Evolutionary conservation across 2,888 invertebrate genomes (phyloP), one percentile per base, ranked within the genome.

Genomic region (Philaethria dido): DNA sequence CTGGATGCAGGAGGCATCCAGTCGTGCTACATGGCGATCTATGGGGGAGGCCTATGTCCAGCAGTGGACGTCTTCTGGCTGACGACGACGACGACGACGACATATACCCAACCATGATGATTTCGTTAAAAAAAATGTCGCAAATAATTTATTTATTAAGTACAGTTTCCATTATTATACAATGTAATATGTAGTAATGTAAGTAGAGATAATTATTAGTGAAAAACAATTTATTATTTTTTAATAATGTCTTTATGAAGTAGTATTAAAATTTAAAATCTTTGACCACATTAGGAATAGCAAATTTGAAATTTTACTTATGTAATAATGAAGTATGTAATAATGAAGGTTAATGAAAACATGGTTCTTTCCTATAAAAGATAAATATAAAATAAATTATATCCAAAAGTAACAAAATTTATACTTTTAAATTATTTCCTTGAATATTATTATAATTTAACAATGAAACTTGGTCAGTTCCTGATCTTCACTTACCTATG

Each of bases 221-320:
- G 11, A 3, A 11, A 57, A 22, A 50, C 8, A 29, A n/a, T 25
- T 16, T n/a, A 42, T 57, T n/a, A 25, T 57, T 57, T 57, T 57
- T 22, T 57, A 42, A n/a, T 9, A 57, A 42, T 25, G 8, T 16
- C 4, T 52, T 52, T 33, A 42, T 57, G 4, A 42, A 22, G 16
- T 57, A 42, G 57, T 42, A 25, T 16, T 57, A 25, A 57, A 57
- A 57, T 25, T 42, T 16, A 42, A 42, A 42, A 57, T 25, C 42
- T 25, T 57, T 42, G 57, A 57, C 57, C 57, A 57, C 11, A 39
- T 55, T 57, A 57, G 57, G 42, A 22, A 57, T 57, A 57, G 57
- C 13, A 42, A 20, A n/a, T 25, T 52, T 33, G 18, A 16, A 29
- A 13, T 4, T 52, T 29, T 29, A n/a, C 33, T 11, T 52, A 52